A percentile compares a stretch with the other conserved stretches of the same genome.
phyloP scores from a whole-genome alignment of 2,888 invertebrate genomes.

The Nebria brevicollis region DNA sequence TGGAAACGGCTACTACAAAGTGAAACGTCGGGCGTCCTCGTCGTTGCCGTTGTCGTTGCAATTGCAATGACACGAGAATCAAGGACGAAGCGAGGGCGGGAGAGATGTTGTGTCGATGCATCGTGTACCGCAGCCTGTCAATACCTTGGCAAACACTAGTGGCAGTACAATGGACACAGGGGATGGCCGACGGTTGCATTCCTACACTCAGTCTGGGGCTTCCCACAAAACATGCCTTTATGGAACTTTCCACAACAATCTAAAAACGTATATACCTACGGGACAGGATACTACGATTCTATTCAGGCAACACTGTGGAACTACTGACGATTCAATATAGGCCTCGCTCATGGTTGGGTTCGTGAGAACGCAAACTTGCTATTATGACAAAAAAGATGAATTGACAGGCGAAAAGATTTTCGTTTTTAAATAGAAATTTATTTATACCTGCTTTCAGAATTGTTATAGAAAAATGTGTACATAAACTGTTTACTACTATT shows the following conservation, averaged over 20 bases:
- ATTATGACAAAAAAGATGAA: not conserved
- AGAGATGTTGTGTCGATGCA: conserved; percentile 17
- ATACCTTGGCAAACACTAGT: conserved; percentile 43
- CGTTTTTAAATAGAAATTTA: not conserved
- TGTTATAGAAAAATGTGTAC: not conserved
- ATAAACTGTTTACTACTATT: too few species aligned
- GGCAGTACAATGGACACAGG: conserved; percentile 24
- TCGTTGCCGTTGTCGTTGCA: not conserved
- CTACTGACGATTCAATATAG: conserved; percentile 33
- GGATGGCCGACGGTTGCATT: conserved; percentile 32
- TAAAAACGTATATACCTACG: conserved; percentile 15
- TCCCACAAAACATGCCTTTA: conserved; percentile 41
- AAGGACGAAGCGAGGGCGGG: conserved; percentile 22
- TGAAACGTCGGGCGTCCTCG: conserved; percentile 7
- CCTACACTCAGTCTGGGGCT: conserved; percentile 20
- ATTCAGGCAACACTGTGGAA: not conserved
- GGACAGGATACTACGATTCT: not conserved
- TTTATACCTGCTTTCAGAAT: not conserved
- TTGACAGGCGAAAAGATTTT: not conserved
- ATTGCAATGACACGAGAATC: not conserved
- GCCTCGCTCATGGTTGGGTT: not conserved
- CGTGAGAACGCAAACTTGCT: conserved; percentile 11
- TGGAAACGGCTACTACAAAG: conserved; percentile 4
- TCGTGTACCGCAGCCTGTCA: conserved; percentile 41
- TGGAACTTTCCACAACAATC: conserved; percentile 18